Conservation (phyloP, 2,888 invertebrate genomes). For the Chironomus riparius region DNA sequence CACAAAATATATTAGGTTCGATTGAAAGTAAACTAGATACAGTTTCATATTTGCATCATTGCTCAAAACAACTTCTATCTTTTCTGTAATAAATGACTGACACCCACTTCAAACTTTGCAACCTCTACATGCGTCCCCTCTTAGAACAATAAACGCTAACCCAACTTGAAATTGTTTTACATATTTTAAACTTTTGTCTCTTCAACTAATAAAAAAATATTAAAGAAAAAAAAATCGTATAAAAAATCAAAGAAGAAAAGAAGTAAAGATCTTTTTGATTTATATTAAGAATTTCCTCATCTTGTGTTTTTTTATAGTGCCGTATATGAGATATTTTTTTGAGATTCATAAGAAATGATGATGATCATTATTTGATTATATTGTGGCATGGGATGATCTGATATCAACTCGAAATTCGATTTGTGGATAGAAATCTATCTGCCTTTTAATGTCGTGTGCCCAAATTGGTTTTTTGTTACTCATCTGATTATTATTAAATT, state of each 20-base stretch:
- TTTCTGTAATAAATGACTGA: too few species aligned
- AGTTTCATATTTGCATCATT: too few species aligned
- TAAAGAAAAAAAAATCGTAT: too few species aligned
- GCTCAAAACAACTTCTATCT: too few species aligned
- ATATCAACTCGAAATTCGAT: background rate
- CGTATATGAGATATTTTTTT: background rate
- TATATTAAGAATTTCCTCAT: constrained; percentile 10
- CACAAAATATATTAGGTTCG: too few species aligned
- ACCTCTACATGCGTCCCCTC: too few species aligned
- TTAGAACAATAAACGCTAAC: too few species aligned
- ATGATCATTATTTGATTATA: too few species aligned
- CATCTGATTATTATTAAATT: background rate
- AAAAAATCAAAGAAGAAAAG: background rate
- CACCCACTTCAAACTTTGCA: too few species aligned
- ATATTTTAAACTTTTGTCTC: constrained; percentile 1
- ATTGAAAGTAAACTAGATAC: too few species aligned
- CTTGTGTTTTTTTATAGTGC: background rate
- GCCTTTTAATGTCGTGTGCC: constrained; percentile 21
- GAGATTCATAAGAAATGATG: background rate
- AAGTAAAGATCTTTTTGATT: constrained; percentile 8
- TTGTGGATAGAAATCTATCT: background rate
- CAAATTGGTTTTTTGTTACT: background rate
- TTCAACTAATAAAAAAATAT: too few species aligned
- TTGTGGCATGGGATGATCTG: background rate
- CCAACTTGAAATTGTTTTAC: too few species aligned